phyloP scores from a whole-genome alignment of 2,113 vertebrate species.

The Pseudorasbora parva region DNA sequence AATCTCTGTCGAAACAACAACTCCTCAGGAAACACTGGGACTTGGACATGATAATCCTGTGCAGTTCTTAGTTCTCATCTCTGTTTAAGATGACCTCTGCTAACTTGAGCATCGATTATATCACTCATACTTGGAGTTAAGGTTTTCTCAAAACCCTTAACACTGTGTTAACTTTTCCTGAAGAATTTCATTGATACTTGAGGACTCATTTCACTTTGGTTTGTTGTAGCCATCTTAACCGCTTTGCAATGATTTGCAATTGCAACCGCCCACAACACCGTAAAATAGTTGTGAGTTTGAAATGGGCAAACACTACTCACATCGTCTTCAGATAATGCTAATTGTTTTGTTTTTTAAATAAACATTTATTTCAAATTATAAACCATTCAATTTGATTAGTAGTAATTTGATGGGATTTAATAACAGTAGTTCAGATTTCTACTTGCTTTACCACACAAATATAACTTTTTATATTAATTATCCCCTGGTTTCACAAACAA shows the following conservation, averaged over 20 bases:
- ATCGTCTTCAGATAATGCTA: too few relatives aligned
- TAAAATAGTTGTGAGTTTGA: too few relatives aligned
- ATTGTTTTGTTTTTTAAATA: too few relatives aligned
- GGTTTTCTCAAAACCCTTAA: background rate
- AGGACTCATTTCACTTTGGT: background rate
- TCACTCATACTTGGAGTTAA: background rate
- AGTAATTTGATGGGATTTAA: too few relatives aligned
- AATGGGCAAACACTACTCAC: too few relatives aligned
- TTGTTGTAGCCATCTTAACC: background rate
- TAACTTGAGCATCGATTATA: background rate
- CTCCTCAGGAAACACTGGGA: background rate
- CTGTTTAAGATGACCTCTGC: background rate
- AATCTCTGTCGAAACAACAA: background rate
- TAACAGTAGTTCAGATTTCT: too few relatives aligned
- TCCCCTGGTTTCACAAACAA: too few relatives aligned
- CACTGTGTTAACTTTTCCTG: background rate
- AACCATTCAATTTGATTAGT: too few relatives aligned
- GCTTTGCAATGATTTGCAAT: background rate
- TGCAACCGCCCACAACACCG: too few relatives aligned
- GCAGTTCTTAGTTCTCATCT: background rate
- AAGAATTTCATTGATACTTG: background rate
- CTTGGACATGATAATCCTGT: background rate
- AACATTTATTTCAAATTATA: too few relatives aligned
- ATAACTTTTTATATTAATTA: too few relatives aligned
- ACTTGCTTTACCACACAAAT: too few relatives aligned